Base-by-base conservation (phyloP, 1,140 invertebrate species). In the Anoplophora glabripennis region DNA sequence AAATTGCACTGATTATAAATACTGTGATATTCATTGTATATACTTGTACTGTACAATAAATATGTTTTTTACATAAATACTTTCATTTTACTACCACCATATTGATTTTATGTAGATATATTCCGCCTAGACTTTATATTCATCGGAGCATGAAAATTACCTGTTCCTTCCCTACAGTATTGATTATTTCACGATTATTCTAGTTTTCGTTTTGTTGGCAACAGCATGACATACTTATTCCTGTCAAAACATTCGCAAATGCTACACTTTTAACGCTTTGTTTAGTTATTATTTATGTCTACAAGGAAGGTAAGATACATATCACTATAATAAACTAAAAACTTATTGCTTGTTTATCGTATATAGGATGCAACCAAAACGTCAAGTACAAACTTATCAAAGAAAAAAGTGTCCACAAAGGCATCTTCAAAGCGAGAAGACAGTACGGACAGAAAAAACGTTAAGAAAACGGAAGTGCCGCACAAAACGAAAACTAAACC, bases 171-270 rank as follows among this genome's bases (percentile, higher is more conserved):
- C 35, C 11, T 17, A 36, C 21, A 37, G 21, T 67, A 67, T 67
- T 57, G 66, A 67, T 67, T 67, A 65, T 67, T 67, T 63, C 60
- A 35, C 40, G 51, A n/a, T n/a, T n/a, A n/a, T n/a, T 36, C 37
- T 47, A 44, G 59, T 55, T 51, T 60, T 51, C 64, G 57, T 55
- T 51, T 41, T 28, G 48, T 58, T 54, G 53, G 57, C 53, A 64
- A 51, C 35, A 59, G 47, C 37, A 64, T 64, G 65, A 67, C 63
- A 65, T 48, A 67, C 35, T 37, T 63, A 41, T 47, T 61, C 57
- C 36, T 55, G 53, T 53, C 59, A 63, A 66, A 36, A 63, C 17
- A 63, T 12, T 53, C 14, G 12, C 48, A 37, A 41, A 12, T 35
- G 41, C 21, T 12, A 7, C 46, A 18, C 21, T 49, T 12, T 52